phyloP scores from a whole-genome alignment of 2,113 vertebrate genomes.

The Oceanites oceanicus region DNA sequence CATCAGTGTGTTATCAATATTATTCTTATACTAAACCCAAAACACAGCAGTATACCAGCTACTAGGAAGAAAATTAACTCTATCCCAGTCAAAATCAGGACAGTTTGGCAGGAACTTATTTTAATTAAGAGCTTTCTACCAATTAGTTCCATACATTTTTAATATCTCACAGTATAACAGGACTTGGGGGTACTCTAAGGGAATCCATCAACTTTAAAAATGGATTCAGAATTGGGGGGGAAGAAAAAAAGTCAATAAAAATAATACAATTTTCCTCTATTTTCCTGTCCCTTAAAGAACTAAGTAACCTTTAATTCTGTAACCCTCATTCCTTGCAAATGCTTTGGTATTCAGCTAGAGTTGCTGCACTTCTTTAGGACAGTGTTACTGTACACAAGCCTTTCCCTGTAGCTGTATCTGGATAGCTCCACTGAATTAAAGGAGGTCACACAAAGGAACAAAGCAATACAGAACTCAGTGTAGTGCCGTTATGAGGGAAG shows the following conservation, averaged over 20 bases:
- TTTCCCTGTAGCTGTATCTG: neutral
- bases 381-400: neutral
- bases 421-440: neutral
- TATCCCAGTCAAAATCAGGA: too few species aligned
- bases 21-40: too few species aligned
- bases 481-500: neutral
- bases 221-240: neutral
- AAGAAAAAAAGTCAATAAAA: neutral
- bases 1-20: too few species aligned
- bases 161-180: neutral
- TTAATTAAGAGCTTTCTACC: slow-evolving; percentile 59
- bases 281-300: neutral
- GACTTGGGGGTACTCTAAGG: neutral
- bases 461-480: neutral
- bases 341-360: neutral
- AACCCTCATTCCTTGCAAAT: neutral
- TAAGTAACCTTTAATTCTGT: neutral
- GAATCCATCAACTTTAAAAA: neutral
- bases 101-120: neutral
- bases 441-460: neutral
- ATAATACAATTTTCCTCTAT: neutral
- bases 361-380: neutral
- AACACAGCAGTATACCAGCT: too few species aligned
- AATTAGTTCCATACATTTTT: slow-evolving; percentile 35
- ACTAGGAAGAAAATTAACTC: too few species aligned